phyloP scores from a whole-genome alignment of 2,888 invertebrate species.

The Agriotes lineatus region DNA sequence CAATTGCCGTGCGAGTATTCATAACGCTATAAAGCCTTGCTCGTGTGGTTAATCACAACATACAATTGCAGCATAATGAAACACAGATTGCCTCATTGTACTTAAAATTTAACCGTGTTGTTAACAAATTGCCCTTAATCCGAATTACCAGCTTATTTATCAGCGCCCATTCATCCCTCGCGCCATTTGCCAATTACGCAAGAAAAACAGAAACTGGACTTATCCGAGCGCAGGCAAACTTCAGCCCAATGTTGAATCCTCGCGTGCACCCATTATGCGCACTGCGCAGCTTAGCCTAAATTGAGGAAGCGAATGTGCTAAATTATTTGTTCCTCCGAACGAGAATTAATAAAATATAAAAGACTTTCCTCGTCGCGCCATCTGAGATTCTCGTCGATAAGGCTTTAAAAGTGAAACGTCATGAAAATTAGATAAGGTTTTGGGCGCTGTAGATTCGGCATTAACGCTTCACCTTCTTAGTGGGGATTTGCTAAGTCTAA shows the following conservation, averaged over 20 bases:
- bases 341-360: conserved; percentile 4
- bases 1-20: background rate
- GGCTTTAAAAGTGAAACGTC: background rate
- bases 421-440: conserved; percentile 9
- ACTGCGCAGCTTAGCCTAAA: background rate
- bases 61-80: conserved; percentile 10
- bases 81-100: conserved; percentile 5
- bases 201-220: background rate
- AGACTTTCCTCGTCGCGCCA: conserved; percentile 1
- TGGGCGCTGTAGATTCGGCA: background rate
- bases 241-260: background rate
- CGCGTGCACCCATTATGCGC: too few relatives aligned
- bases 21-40: background rate
- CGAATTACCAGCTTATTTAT: background rate
- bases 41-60: conserved; percentile 3
- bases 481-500: background rate
- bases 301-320: background rate
- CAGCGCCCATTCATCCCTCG: background rate
- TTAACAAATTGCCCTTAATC: conserved; percentile 8
- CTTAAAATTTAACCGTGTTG: background rate
- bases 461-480: background rate
- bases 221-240: too few relatives aligned
- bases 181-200: background rate
- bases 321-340: conserved; percentile 13
- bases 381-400: background rate